Base-by-base conservation (phyloP, 2,113 vertebrate species). In the Cairina moschata region DNA sequence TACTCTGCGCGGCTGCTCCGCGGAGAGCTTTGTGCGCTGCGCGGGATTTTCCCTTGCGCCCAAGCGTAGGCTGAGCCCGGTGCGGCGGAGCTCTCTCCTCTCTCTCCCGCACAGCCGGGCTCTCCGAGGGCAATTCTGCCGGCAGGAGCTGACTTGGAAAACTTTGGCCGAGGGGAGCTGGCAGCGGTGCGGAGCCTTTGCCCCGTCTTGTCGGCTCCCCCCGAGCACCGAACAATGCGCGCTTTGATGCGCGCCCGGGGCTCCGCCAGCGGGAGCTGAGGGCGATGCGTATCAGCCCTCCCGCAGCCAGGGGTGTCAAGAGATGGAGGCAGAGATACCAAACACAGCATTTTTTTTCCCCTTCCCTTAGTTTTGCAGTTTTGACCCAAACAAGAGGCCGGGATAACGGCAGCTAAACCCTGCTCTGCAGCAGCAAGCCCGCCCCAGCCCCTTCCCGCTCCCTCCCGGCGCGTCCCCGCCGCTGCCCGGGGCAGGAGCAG, bases 181-280 rank as follows among this genome's bases (percentile, higher is more conserved):
- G 88, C 93, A 94, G 67, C 92, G 67, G 88, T 80, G 97, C 95
- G 90, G 95, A 88, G 90, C 92, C 85, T 95, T 95, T 58, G 93
- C 93, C 55, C 86, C 55, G 91, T 86, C 93, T 86, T 34, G 78
- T 84, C 86, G 77, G 80, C 84, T 93, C 75, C 74, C 95, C 92
- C 89, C 94, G 96, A 88, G 94, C 88, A 76, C 95, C 36, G 91
- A 96, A 92, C 97, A 98, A 97, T 97, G 96, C 89, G 65, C 68
- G 96, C 98, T 98, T 98, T 97, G 97, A 97, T 97, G 97, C 91
- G 83, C 86, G 83, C 86, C 54, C 36, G 80, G 88, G 93, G 96
- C 91, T 93, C 96, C 78, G 96, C 94, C 97, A 86, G 96, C 95
- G 88, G 97, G 97, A 92, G 97, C 75, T 86, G 72, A 40, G 94